Conservation (phyloP, 2,888 invertebrate genomes). For the Spodoptera littoralis region DNA sequence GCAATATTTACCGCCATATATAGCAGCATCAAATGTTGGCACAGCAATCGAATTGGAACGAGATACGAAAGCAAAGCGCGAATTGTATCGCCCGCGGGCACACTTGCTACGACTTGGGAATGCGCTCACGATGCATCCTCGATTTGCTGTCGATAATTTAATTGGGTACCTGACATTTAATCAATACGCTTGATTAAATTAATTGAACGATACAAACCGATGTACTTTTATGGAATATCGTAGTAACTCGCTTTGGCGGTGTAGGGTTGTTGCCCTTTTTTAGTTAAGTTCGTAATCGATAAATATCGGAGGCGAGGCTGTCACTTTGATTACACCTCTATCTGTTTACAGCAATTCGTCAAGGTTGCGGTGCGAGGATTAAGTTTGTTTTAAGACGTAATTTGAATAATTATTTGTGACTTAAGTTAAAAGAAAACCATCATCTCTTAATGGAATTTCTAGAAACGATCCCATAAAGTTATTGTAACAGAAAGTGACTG, state of each 20-base stretch:
- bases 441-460: too few species aligned
- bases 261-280: slow-evolving; percentile 55
- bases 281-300: slow-evolving; percentile 50
- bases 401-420: background rate
- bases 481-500: slow-evolving; percentile 63
- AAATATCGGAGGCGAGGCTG: slow-evolving; percentile 49
- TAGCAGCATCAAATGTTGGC: slow-evolving; percentile 68
- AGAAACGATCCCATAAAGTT: background rate
- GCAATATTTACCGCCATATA: slow-evolving; percentile 67
- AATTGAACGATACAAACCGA: slow-evolving; percentile 79
- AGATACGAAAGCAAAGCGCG: slow-evolving; percentile 72
- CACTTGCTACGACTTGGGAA: slow-evolving; percentile 61
- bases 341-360: slow-evolving; percentile 27
- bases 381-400: background rate
- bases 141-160: slow-evolving; percentile 80
- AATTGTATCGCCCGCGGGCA: slow-evolving; percentile 71
- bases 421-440: too few species aligned
- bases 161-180: slow-evolving; percentile 86
- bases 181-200: slow-evolving; percentile 85
- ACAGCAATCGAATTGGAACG: slow-evolving; percentile 72
- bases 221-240: slow-evolving; percentile 78
- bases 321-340: slow-evolving; percentile 56
- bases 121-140: slow-evolving; percentile 67
- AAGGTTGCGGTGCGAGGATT: slow-evolving; percentile 5
- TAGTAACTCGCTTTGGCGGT: slow-evolving; percentile 65